Evolutionary conservation across 2,797 vertebrate genomes (phyloP), one percentile per base, ranked within the genome.

Genomic region (Delichon dasypus): DNA sequence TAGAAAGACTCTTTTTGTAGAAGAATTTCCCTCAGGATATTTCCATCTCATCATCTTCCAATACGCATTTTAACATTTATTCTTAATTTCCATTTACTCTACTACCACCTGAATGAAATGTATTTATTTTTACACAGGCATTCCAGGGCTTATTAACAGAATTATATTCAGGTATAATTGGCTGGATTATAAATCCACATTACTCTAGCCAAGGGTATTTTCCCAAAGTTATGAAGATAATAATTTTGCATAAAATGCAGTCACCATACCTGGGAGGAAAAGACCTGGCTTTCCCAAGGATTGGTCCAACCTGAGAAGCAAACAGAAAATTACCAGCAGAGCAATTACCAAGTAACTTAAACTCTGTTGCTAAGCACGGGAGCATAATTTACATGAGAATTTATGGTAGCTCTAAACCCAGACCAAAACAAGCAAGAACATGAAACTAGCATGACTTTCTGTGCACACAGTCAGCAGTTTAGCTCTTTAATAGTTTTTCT

Each of bases 211-310:
- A 76, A 25, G 9, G 8, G 14, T 94, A 72, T 89, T 91, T 93
- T 62, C 82, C 76, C 27, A 36, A 85, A 88, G 19, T 45, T 74
- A 89, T 15, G 13, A 75, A 86, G 19, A 23, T 66, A 88, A 62
- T 53, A 9, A 47, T 80, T 86, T 70, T 84, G 71, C 38, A 74
- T 53, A 79, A 95, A 93, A 89, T 72, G 29, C 13, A 79, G 54
- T 71, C 73, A 75, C 64, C 61, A 89, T 98, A 99, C 98, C 98
- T 98, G 98, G 98, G 53, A 99, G 98, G 96, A 99, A 99, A 97
- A 99, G 98, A 88, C 98, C 98, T 19, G 98, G 98, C 80, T 99
- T 99, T 74, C 98, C 98, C 94, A 99, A 96, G 5, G 98, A 98
- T 95, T 98, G 98, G 74, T 99, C 98, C 97, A 99, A 90, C 95